These are phyloP conservation scores for Gallinago undulata DNA, from an alignment of 2,113 vertebrate genomes.

Conservation along the genomic window DNA sequence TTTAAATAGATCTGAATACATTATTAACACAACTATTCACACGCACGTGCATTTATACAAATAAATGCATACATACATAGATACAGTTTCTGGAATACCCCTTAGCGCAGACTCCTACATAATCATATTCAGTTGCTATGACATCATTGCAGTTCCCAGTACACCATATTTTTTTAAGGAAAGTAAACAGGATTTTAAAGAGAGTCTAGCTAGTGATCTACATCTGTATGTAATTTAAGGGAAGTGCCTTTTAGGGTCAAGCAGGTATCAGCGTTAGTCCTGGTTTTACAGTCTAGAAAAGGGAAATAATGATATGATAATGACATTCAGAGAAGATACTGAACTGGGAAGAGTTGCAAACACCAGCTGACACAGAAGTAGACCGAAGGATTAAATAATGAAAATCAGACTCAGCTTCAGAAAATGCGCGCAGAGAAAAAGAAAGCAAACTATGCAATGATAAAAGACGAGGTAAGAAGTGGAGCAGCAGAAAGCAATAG, in stretches of 20 bases:
- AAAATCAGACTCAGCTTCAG: conserved; percentile 25
- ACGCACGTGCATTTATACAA: rapidly evolving
- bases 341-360: conserved; percentile 29
- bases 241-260: conserved; percentile 2
- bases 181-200: conserved; percentile 23
- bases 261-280: neutral
- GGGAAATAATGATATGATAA: neutral
- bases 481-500: neutral
- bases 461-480: neutral
- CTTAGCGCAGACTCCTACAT: conserved; percentile 35
- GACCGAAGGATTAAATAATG: neutral
- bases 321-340: conserved; percentile 25
- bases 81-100: conserved; percentile 47
- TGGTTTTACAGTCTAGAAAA: neutral
- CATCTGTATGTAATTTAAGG: neutral
- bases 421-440: neutral
- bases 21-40: neutral
- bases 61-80: neutral
- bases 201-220: neutral
- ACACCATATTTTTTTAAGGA: conserved; percentile 14
- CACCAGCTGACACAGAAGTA: conserved; percentile 15
- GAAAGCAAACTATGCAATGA: neutral
- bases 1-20: neutral
- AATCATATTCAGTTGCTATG: conserved; percentile 63
- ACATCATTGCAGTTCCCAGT: conserved; percentile 53